These are phyloP conservation scores for Zaprionus obscuricornis DNA, from an alignment of 2,888 invertebrate genomes.

Conservation along the genomic window DNA sequence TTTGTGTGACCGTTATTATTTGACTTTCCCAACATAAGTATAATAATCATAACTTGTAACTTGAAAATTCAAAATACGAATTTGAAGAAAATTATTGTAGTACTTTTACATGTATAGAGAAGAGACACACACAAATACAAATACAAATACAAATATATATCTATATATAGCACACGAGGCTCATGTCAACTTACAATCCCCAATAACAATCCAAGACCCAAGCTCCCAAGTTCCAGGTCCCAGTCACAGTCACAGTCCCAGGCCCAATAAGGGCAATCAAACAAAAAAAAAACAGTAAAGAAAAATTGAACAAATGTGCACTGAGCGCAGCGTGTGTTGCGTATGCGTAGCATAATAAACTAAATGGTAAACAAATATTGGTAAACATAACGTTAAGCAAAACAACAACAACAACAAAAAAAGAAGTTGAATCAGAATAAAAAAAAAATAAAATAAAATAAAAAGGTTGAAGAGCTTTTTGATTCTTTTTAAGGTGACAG, in stretches of 20 bases:
- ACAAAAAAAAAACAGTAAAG: constrained; percentile 50
- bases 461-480: constrained; percentile 14
- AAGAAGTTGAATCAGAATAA: neutral
- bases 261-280: constrained; percentile 76
- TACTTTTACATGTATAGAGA: constrained; percentile 24
- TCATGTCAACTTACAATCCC: too few species aligned
- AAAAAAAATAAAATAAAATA: neutral
- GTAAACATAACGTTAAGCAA: constrained; percentile 26
- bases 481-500: constrained; percentile 43
- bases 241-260: constrained; percentile 7
- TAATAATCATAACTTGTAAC: constrained; percentile 78
- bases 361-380: constrained; percentile 77
- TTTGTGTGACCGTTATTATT: constrained; percentile 55
- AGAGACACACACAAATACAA: neutral
- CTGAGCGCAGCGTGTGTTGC: too few species aligned
- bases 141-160: neutral
- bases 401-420: too few species aligned
- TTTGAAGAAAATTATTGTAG: constrained; percentile 68
- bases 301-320: neutral
- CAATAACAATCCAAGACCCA: too few species aligned
- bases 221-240: too few species aligned
- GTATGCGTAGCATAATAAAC: constrained; percentile 73
- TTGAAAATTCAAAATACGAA: too few species aligned
- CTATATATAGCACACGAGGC: too few species aligned
- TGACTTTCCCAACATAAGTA: constrained; percentile 71